These are phyloP conservation scores for Sebastes baramenuke DNA, from an alignment of 2,797 vertebrate genomes.

Conservation along the genomic window DNA sequence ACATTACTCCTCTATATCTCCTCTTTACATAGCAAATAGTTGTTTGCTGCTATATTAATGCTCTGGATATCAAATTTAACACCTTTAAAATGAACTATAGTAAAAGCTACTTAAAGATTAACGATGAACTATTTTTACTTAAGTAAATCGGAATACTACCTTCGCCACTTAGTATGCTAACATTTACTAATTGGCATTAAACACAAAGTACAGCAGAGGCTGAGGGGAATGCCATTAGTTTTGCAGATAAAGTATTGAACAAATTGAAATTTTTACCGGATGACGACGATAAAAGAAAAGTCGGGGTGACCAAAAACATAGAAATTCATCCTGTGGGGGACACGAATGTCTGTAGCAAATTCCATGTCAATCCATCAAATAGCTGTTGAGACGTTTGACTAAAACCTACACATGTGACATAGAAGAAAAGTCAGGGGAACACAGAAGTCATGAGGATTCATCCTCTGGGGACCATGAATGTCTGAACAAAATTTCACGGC, in stretches of 20 bases:
- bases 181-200: background rate
- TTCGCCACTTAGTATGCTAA: background rate
- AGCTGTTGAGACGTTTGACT: background rate
- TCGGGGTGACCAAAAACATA: background rate
- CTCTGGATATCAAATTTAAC: no score
- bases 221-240: background rate
- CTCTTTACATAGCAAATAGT: no score
- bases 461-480: background rate
- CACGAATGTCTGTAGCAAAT: background rate
- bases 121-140: no score
- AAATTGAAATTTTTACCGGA: background rate
- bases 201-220: background rate
- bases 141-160: background rate
- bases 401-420: background rate
- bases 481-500: background rate
- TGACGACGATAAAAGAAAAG: background rate
- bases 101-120: no score
- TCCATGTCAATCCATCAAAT: background rate
- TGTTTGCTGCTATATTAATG: no score
- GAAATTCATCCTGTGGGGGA: background rate
- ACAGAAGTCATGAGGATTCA: background rate
- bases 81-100: no score
- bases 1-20: no score
- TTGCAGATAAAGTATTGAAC: background rate
- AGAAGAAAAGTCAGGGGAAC: background rate